A percentile compares a stretch with the other conserved stretches of the same genome.
These are phyloP conservation scores for Pluvialis apricaria DNA, from an alignment of 2,113 vertebrate genomes.

Conservation along the genomic window DNA sequence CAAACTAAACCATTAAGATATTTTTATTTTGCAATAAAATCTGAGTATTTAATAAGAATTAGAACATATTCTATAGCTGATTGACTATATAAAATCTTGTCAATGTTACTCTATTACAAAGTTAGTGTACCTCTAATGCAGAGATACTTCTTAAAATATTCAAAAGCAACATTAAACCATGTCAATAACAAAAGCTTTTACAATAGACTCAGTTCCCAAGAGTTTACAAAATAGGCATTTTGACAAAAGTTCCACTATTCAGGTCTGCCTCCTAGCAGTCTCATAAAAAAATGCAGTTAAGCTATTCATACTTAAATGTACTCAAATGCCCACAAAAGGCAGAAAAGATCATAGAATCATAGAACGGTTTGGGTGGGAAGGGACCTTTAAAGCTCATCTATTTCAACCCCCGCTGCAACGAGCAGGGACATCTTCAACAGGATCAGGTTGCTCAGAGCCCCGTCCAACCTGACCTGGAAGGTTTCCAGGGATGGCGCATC, in stretches of 20 bases:
- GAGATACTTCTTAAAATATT: neutral
- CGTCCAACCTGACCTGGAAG: neutral
- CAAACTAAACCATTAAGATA: neutral
- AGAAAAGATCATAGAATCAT: neutral
- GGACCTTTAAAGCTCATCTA: neutral
- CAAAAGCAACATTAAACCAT: neutral
- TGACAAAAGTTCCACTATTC: neutral
- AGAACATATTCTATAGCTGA: neutral
- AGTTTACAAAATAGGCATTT: neutral
- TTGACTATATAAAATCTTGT: neutral
- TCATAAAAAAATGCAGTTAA: neutral
- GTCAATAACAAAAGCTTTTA: neutral
- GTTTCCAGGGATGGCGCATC: neutral
- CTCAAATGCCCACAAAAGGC: neutral
- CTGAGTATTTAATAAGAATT: neutral
- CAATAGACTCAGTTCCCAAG: neutral
- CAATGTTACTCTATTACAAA: neutral
- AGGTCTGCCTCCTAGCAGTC: neutral
- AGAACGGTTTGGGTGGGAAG: neutral
- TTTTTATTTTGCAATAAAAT: neutral
- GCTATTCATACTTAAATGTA: neutral
- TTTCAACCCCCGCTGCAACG: neutral
- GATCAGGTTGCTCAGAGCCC: neutral
- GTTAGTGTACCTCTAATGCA: neutral
- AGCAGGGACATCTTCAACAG: neutral